Evolutionary conservation across 2,888 invertebrate genomes (phyloP), one percentile per base, ranked within the genome.

Genomic region (Perizoma flavofasciatum): DNA sequence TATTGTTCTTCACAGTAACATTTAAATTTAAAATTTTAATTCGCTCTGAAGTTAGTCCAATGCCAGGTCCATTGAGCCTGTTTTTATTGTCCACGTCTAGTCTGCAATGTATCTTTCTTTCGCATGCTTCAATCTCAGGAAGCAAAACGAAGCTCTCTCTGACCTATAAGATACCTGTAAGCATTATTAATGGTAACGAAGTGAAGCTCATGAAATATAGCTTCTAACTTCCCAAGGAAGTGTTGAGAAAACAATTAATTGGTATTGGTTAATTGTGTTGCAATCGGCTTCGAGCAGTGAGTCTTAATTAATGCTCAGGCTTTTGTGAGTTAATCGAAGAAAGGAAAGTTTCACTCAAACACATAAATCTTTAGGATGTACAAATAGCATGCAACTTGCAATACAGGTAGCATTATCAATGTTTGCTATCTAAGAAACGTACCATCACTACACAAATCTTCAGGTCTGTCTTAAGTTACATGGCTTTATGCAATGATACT

Each of bases 111-210:
- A 46, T 46, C 8, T 46, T 34, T 33, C 46, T 22, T 44, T 10
- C 3, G n/a, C 7, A 2, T 7, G 10, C 37, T 37, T 37, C 6
- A 48, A 48, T 35, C 35, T 35, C 11, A 55, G 48, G 55, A 48
- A 48, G 39, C 35, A 67, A 63, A 61, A 64, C 58, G 48, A 61
- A 59, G 61, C 79, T 76, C 79, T 77, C 78, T 73, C 76, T 83
- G 85, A 85, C 86, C 83, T 83, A 85, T 83, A 82, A 77, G 74
- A 73, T 73, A 71, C 54, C 9, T 32, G n/a, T 52, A 48, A 10
- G 41, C 33, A 69, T 81, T 82, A 80, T 85, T 85, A 83, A 83
- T 81, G 75, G 76, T 78, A 77, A 71, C 35, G 32, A 10, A 49
- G 49, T 33, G 48, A 54, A 52, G 41, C 69, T 72, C 65, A 77